phyloP scores from a whole-genome alignment of 2,113 vertebrate genomes.

The Nanorana parkeri region DNA sequence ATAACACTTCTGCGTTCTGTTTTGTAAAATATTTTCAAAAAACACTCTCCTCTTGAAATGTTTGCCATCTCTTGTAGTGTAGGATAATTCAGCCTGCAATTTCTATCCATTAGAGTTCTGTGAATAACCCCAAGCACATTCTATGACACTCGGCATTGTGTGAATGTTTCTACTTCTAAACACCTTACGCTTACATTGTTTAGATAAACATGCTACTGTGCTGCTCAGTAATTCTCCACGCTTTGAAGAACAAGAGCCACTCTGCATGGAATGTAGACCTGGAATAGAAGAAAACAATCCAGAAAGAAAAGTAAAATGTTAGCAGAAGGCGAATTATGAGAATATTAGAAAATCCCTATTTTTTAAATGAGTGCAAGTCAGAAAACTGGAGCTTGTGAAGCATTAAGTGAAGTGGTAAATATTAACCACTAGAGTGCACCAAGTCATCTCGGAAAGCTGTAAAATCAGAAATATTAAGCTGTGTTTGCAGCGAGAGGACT shows the following conservation, averaged over 20 bases:
- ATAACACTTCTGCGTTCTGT: no score
- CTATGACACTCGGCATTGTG: constrained; percentile 1
- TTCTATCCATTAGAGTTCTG: constrained; percentile 3
- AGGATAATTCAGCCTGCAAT: constrained; percentile 1
- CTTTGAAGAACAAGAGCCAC: constrained; percentile 77
- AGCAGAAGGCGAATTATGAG: constrained; percentile 7
- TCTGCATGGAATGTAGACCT: constrained; percentile 84
- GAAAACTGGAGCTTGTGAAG: background rate
- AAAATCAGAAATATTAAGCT: background rate
- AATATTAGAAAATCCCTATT: background rate
- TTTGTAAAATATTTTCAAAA: no score
- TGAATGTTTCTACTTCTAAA: constrained; percentile 26
- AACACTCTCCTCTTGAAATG: no score
- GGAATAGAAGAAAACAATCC: constrained; percentile 38
- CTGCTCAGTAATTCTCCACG: constrained; percentile 58
- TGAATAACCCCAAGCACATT: constrained; percentile 22
- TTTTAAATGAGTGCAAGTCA: background rate
- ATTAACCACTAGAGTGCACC: constrained; percentile 43
- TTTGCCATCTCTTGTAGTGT: background rate
- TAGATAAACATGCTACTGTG: constrained; percentile 13
- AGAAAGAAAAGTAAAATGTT: background rate
- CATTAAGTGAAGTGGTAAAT: constrained; percentile 18
- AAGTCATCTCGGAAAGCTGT: constrained; percentile 24
- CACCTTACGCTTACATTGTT: background rate
- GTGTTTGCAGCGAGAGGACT: constrained; percentile 5